phyloP scores from a whole-genome alignment of 2,888 invertebrate species.

The Polia nebulosa region DNA sequence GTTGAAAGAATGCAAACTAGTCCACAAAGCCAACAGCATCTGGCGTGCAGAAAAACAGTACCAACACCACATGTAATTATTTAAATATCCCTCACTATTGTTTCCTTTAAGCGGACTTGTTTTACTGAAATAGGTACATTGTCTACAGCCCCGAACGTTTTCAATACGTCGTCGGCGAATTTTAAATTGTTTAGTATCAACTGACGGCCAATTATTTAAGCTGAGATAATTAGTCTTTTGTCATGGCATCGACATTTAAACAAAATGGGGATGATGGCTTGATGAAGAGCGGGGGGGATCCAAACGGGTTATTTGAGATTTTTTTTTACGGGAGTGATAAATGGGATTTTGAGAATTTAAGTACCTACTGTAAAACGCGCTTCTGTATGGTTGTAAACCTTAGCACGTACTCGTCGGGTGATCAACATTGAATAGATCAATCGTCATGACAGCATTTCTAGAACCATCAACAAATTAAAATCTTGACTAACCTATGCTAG shows the following conservation, averaged over 20 bases:
- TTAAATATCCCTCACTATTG: slow-evolving; percentile 12
- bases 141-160: slow-evolving; percentile 29
- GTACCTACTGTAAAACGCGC: no score
- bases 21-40: slow-evolving; percentile 27
- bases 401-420: no score
- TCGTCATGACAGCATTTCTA: no score
- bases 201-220: slow-evolving; percentile 67
- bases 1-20: not conserved
- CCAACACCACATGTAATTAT: slow-evolving; percentile 2
- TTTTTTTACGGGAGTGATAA: slow-evolving; percentile 20
- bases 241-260: slow-evolving; percentile 52
- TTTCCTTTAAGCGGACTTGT: slow-evolving; percentile 21
- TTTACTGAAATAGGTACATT: slow-evolving; percentile 53
- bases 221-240: slow-evolving; percentile 66
- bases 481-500: not conserved
- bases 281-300: slow-evolving; percentile 24
- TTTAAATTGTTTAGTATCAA: slow-evolving; percentile 68
- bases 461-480: not conserved
- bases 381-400: not conserved
- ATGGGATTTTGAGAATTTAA: slow-evolving; percentile 10
- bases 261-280: slow-evolving; percentile 51
- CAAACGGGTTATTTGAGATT: slow-evolving; percentile 25
- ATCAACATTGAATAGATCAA: no score
- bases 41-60: slow-evolving; percentile 9
- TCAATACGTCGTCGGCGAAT: slow-evolving; percentile 66